Percentiles rank a stretch among this genome's conserved stretches.
Evolutionary conservation across 2,113 vertebrate species (phyloP).

Genomic region (Eptesicus fuscus): DNA sequence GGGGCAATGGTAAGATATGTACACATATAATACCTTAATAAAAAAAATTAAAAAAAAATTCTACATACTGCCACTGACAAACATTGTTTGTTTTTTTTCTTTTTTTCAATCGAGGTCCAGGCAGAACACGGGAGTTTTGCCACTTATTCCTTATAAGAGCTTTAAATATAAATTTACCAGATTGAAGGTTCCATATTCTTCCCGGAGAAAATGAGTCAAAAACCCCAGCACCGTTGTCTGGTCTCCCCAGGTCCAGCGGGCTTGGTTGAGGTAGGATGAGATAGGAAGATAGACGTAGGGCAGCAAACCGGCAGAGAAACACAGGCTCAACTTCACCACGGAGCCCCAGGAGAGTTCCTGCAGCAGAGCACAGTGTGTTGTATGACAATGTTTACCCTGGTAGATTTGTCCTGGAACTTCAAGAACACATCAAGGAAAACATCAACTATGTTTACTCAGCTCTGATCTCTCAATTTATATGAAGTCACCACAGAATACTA

Average conservation of each 20-base stretch:
- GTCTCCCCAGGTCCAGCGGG: constrained; percentile 99
- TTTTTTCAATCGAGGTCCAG: not conserved
- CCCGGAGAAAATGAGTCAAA: constrained; percentile 93
- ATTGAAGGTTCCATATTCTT: constrained; percentile 98
- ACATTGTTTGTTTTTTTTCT: not conserved
- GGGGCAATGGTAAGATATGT: too few relatives aligned
- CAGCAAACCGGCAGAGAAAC: constrained; percentile 89
- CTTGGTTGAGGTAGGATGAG: constrained; percentile 89
- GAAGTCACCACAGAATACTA: constrained; percentile 80
- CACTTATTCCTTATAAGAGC: not conserved
- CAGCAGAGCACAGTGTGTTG: constrained; percentile 68
- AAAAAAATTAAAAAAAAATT: too few relatives aligned
- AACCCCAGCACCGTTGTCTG: constrained; percentile 93
- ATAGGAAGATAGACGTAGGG: constrained; percentile 94
- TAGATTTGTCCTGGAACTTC: constrained; percentile 74
- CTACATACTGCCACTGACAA: not conserved
- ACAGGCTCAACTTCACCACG: constrained; percentile 84
- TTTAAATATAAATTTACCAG: constrained; percentile 85
- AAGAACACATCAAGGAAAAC: constrained; percentile 79
- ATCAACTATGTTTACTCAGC: constrained; percentile 81
- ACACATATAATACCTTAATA: too few relatives aligned
- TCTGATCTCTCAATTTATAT: constrained; percentile 82
- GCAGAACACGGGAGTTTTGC: not conserved
- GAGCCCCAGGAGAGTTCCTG: constrained; percentile 88
- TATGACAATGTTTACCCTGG: constrained; percentile 73